These are phyloP conservation scores for Gyps fulvus DNA, from an alignment of 2,113 vertebrate species.

Conservation along the genomic window DNA sequence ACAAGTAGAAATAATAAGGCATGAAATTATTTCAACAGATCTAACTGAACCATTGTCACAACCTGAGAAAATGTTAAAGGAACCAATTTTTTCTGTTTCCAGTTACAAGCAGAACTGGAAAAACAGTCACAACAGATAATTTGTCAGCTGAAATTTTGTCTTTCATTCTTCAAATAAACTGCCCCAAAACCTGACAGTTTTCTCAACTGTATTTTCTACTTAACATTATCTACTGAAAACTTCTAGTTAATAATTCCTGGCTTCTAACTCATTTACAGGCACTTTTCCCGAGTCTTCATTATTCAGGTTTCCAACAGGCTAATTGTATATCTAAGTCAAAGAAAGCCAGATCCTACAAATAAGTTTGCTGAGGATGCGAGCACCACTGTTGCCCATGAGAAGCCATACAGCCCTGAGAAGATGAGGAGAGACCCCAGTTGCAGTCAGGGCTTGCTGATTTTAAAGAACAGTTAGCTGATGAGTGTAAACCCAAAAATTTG, in stretches of 20 bases:
- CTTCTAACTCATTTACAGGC: neutral
- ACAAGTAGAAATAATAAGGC: neutral
- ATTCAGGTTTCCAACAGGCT: neutral
- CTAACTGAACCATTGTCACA: neutral
- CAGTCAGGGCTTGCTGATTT: neutral
- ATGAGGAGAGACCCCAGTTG: neutral
- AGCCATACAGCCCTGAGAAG: neutral
- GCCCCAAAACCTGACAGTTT: neutral
- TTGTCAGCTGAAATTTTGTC: neutral
- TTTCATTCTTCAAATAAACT: neutral
- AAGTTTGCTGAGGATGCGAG: neutral
- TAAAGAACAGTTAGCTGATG: neutral
- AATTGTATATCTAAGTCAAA: neutral
- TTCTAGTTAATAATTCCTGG: neutral
- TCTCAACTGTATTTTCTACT: neutral
- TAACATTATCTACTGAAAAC: neutral
- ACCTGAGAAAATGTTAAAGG: neutral
- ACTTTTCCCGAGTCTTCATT: neutral
- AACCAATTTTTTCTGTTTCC: neutral
- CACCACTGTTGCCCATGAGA: fast-evolving
- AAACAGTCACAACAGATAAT: neutral
- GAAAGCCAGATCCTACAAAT: neutral
- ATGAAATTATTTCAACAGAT: neutral
- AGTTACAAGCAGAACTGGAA: neutral
- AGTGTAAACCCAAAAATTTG: neutral